Evolutionary conservation across 2,888 invertebrate genomes (phyloP), one percentile per base, ranked within the genome.

Genomic region (Microplitis deprimator): DNA sequence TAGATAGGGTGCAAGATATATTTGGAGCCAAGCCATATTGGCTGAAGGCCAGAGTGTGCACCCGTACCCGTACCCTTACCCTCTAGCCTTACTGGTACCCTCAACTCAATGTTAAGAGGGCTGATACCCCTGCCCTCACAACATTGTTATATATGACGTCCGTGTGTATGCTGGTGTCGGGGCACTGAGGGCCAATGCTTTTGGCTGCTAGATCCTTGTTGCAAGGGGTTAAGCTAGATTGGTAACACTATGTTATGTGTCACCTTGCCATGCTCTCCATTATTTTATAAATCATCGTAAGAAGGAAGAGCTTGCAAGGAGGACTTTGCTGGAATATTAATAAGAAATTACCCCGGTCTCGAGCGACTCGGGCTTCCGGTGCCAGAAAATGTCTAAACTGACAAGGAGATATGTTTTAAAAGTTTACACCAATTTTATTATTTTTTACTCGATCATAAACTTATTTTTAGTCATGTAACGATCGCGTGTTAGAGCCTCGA

Each of bases 1-100:
- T 89, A 89, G 88, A 88, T 89, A 87, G 88, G 88, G 88, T 88
- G 87, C 87, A 87, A 89, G 89, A 88, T 88, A 88, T 88, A 89
- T 87, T 89, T 89, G 88, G 88, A 89, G 86, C 86, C 83, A 82
- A 84, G 88, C 89, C 89, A 89, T 86, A 83, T 86, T 89, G 89
- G 89, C 88, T 76, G 60, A 40, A 77, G 77, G 88, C 89, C 89
- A 88, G 50, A 50, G 50, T 13, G 10, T 50, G 50, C 50, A 50
- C 50, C 50, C 50, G 10, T 29, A 29, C 29, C 29, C 29, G 29
- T 29, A 29, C 29, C 29, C 29, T 29, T 29, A 29, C 29, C 29
- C 29, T 29, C 29, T 29, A 29, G 3, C 29, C 29, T 29, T 29
- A 29, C 29, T 29, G 3, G 29, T 29, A 29, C 29, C 29, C 29